Conservation (phyloP, 2,797 vertebrate species). For the Sarcoramphus papa region DNA sequence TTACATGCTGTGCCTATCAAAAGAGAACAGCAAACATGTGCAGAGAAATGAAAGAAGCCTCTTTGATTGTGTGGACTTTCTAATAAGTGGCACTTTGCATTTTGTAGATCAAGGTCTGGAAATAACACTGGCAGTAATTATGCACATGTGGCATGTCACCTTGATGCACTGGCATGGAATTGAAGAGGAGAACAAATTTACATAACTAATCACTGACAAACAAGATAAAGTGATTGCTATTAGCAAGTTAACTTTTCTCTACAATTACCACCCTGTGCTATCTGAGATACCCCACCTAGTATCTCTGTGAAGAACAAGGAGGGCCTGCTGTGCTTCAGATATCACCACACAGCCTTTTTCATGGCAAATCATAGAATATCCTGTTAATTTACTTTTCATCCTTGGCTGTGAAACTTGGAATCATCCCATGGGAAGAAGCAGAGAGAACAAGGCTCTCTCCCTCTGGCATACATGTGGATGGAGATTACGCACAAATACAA, state of each 20-base stretch:
- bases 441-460: neutral
- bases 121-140: slow-evolving; percentile 61
- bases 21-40: slow-evolving; percentile 45
- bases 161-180: slow-evolving; percentile 47
- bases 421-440: neutral
- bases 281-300: slow-evolving; percentile 14
- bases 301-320: slow-evolving; percentile 29
- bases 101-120: slow-evolving; percentile 54
- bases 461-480: neutral
- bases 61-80: slow-evolving; percentile 61
- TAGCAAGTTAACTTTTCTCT: slow-evolving; percentile 62
- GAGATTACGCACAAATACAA: neutral
- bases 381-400: slow-evolving; percentile 30
- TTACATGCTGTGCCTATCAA: slow-evolving; percentile 56
- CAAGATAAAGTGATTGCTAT: slow-evolving; percentile 65
- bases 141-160: slow-evolving; percentile 58
- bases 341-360: slow-evolving; percentile 1
- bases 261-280: slow-evolving; percentile 51
- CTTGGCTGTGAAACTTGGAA: slow-evolving; percentile 2
- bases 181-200: slow-evolving; percentile 55
- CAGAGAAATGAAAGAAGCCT: slow-evolving; percentile 36
- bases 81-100: slow-evolving; percentile 59
- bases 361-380: neutral
- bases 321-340: slow-evolving; percentile 33
- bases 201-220: slow-evolving; percentile 64